These are phyloP conservation scores for Prenolepis imparis DNA, from an alignment of 2,888 invertebrate species.

Conservation along the genomic window DNA sequence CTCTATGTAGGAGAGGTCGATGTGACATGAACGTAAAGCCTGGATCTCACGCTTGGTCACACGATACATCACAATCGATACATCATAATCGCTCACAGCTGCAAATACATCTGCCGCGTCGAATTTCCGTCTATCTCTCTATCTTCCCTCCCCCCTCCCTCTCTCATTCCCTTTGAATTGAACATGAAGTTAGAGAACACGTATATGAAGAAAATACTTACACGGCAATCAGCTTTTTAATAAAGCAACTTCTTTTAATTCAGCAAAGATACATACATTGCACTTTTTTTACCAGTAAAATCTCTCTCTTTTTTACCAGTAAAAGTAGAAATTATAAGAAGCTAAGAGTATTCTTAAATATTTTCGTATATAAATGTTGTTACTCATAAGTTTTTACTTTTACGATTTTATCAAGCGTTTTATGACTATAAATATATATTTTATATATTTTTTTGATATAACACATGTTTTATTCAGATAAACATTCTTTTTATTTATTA, in stretches of 20 bases:
- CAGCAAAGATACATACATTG: neutral
- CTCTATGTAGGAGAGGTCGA: conserved; percentile 50
- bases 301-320: neutral
- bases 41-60: conserved; percentile 12
- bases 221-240: neutral
- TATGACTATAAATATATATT: neutral
- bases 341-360: neutral
- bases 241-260: neutral
- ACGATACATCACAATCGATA: conserved; percentile 66
- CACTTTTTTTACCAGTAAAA: neutral
- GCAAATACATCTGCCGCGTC: conserved; percentile 54
- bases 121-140: conserved; percentile 49
- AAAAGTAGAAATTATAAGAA: neutral
- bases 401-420: neutral
- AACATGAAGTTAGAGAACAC: conserved; percentile 11
- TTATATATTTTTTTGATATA: neutral
- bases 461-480: neutral
- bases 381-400: neutral
- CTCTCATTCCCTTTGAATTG: neutral
- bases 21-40: conserved; percentile 38
- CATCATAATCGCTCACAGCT: conserved; percentile 74
- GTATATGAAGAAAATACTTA: neutral
- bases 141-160: neutral
- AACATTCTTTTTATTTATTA: neutral
- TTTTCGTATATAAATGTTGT: conserved; percentile 10